Percentiles rank a stretch among this genome's conserved stretches.
These are phyloP conservation scores for Aradophagus sp. DNA, from an alignment of 1,140 invertebrate genomes.

Conservation along the genomic window DNA sequence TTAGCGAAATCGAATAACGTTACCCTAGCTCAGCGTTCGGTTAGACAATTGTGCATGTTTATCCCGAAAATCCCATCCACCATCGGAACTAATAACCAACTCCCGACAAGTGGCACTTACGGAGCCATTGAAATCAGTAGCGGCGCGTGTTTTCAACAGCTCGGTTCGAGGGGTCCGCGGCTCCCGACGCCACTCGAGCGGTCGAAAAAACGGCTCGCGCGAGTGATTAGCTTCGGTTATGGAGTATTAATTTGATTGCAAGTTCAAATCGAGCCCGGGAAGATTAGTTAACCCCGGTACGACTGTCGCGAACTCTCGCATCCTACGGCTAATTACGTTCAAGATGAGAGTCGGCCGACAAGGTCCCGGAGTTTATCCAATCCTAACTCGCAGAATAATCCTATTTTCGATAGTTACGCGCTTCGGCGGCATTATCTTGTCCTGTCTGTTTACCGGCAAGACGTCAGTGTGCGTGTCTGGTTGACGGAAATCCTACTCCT, in stretches of 20 bases:
- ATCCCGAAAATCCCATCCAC: constrained; percentile 11
- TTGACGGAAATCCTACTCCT: constrained; percentile 13
- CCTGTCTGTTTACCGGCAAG: constrained; percentile 50
- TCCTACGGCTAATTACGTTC: constrained; percentile 65
- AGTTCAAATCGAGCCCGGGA: constrained; percentile 50
- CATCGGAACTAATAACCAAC: constrained; percentile 41
- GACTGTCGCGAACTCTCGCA: constrained; percentile 55
- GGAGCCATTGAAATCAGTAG: constrained; percentile 36
- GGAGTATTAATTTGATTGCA: constrained; percentile 50
- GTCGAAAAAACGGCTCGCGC: constrained; percentile 26
- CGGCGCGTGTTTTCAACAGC: constrained; percentile 34
- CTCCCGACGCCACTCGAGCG: constrained; percentile 15
- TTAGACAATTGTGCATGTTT: constrained; percentile 15
- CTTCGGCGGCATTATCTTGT: constrained; percentile 52
- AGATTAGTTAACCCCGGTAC: constrained; percentile 52
- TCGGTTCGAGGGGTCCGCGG: constrained; percentile 10
- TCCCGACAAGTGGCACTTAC: constrained; percentile 32
- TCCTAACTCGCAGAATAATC: constrained; percentile 66
- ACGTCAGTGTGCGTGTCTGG: constrained; percentile 35
- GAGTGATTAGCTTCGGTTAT: constrained; percentile 45
- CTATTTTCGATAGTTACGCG: constrained; percentile 62
- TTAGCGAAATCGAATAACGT: too few relatives aligned
- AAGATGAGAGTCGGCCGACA: constrained; percentile 58
- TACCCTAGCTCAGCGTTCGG: too few relatives aligned
- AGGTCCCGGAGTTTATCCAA: constrained; percentile 62